A percentile compares a stretch with the other conserved stretches of the same genome.
Evolutionary conservation across 2,113 vertebrate genomes (phyloP).

Genomic region (Lepus americanus): DNA sequence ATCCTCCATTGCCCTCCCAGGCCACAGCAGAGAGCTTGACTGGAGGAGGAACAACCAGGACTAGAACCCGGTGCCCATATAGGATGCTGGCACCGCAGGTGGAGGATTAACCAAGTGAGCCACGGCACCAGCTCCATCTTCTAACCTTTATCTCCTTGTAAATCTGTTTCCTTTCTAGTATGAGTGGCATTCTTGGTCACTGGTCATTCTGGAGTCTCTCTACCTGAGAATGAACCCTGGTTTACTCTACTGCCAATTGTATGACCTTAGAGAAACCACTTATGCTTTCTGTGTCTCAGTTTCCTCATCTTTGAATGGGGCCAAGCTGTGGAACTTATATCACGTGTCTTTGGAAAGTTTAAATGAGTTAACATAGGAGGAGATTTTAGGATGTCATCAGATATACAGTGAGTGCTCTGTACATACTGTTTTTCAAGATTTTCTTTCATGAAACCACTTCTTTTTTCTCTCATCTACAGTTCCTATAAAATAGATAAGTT

Average conservation of each 20-base stretch:
- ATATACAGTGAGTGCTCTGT: background rate
- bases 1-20: no score
- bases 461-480: background rate
- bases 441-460: background rate
- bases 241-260: background rate
- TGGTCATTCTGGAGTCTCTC: background rate
- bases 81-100: no score
- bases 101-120: no score
- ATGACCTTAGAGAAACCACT: background rate
- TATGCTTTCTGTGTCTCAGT: background rate
- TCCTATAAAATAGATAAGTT: slow-evolving; percentile 2
- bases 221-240: background rate
- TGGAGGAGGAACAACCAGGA: no score
- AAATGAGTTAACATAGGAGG: background rate
- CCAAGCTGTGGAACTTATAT: background rate
- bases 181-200: background rate
- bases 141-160: background rate
- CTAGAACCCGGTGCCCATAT: no score
- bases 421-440: background rate
- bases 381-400: background rate
- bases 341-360: background rate
- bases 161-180: background rate
- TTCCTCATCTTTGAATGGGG: background rate
- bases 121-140: background rate
- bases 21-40: no score